A percentile compares a stretch with the other conserved stretches of the same genome.
phyloP scores from a whole-genome alignment of 2,888 invertebrate genomes.

The Luffia ferchaultella region DNA sequence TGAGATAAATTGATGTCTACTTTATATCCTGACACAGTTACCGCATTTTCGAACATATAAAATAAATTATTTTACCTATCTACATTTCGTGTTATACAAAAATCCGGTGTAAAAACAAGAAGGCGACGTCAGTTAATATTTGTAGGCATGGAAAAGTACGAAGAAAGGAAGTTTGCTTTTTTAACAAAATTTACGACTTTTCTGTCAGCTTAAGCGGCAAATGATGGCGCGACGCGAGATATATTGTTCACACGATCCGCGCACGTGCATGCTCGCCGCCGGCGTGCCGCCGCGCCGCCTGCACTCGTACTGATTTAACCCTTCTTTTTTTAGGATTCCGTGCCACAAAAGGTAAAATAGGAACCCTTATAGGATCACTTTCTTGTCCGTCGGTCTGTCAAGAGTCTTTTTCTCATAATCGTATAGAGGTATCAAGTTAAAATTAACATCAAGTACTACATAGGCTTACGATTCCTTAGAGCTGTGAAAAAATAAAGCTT shows the following conservation, averaged over 20 bases:
- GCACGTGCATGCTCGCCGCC: constrained; percentile 22
- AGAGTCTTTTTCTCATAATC: too few species aligned
- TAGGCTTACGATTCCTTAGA: too few species aligned
- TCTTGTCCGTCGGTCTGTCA: too few species aligned
- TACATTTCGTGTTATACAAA: constrained; percentile 34
- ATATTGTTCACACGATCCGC: constrained; percentile 36
- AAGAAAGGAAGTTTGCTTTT: neutral
- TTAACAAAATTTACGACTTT: constrained; percentile 47
- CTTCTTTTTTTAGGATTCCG: too few species aligned
- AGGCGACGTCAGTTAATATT: neutral
- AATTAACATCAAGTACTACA: too few species aligned
- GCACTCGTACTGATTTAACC: too few species aligned
- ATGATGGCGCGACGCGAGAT: constrained; percentile 48
- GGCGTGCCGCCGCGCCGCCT: neutral
- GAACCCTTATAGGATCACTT: too few species aligned
- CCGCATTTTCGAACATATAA: constrained; percentile 3
- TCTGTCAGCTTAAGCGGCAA: constrained; percentile 55
- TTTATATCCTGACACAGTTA: too few species aligned
- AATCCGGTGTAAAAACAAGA: neutral
- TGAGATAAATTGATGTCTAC: too few species aligned
- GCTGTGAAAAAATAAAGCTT: too few species aligned
- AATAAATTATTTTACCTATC: constrained; percentile 38
- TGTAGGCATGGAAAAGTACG: neutral
- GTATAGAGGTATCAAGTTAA: too few species aligned
- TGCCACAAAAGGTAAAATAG: too few species aligned